Evolutionary conservation across 2,113 vertebrate species (phyloP).

Genomic region (Mustelus asterias): DNA sequence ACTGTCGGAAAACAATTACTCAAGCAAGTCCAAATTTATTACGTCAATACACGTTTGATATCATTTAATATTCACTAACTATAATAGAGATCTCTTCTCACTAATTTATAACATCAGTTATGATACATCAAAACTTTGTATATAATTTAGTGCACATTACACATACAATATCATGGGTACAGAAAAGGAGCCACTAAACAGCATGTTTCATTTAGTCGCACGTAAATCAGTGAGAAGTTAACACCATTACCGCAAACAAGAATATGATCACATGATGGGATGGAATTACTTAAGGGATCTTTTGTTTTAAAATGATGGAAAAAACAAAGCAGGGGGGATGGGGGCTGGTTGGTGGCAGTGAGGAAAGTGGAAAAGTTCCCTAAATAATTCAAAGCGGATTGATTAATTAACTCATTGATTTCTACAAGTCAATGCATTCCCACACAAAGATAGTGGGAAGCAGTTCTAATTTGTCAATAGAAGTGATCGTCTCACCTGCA

Average conservation of each 20-base stretch:
- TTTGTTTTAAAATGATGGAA: background rate
- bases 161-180: background rate
- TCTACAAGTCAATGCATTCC: background rate
- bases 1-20: background rate
- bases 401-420: background rate
- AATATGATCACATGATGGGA: background rate
- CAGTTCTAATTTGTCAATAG: background rate
- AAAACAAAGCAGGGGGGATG: background rate
- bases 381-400: background rate
- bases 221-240: background rate
- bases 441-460: background rate
- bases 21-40: conserved; percentile 18
- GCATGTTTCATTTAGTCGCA: background rate
- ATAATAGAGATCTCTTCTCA: background rate
- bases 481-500: background rate
- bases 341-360: background rate
- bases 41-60: background rate
- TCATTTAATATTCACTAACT: background rate
- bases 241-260: background rate
- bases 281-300: background rate
- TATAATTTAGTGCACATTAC: background rate
- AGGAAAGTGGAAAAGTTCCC: background rate
- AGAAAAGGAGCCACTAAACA: background rate
- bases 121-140: background rate
- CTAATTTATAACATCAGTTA: background rate